Evolutionary conservation across 2,113 vertebrate species (phyloP).

Genomic region (Hippocampus comes): DNA sequence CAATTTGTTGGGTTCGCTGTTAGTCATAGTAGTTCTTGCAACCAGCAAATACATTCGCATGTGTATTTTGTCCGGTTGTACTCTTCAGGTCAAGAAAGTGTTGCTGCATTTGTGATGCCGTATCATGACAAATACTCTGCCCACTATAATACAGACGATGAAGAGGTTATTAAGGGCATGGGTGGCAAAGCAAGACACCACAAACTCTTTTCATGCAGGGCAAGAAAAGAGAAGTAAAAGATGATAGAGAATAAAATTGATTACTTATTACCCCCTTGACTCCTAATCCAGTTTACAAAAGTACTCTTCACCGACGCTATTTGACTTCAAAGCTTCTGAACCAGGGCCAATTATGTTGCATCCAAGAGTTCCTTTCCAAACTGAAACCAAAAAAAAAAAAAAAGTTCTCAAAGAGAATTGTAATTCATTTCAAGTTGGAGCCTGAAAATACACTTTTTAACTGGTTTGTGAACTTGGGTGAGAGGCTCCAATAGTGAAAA

Average conservation of each 20-base stretch:
- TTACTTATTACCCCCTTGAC: conserved; percentile 61
- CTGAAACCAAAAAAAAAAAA: conserved; percentile 24
- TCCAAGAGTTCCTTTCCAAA: conserved; percentile 55
- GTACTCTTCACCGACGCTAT: conserved; percentile 62
- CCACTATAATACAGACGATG: background rate
- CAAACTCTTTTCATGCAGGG: conserved; percentile 15
- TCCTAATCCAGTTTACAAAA: conserved; percentile 66
- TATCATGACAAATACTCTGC: background rate
- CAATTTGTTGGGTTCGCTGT: too few relatives aligned
- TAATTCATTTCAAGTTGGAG: conserved; percentile 55
- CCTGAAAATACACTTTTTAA: conserved; percentile 47
- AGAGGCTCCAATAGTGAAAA: conserved; percentile 1
- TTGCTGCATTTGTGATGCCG: background rate
- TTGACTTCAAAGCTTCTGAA: conserved; percentile 70
- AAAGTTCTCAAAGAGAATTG: conserved; percentile 55
- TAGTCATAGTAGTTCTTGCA: too few relatives aligned
- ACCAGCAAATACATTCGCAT: too few relatives aligned
- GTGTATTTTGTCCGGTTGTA: too few relatives aligned
- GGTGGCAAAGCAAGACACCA: background rate
- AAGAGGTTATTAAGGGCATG: background rate
- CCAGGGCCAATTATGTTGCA: conserved; percentile 59
- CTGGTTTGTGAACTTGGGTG: conserved; percentile 35
- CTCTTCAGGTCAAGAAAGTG: background rate
- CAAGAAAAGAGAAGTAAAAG: conserved; percentile 35
- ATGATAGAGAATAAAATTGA: conserved; percentile 49